Conservation (phyloP, 2,888 invertebrate species). For the Drosophila quinaria region DNA sequence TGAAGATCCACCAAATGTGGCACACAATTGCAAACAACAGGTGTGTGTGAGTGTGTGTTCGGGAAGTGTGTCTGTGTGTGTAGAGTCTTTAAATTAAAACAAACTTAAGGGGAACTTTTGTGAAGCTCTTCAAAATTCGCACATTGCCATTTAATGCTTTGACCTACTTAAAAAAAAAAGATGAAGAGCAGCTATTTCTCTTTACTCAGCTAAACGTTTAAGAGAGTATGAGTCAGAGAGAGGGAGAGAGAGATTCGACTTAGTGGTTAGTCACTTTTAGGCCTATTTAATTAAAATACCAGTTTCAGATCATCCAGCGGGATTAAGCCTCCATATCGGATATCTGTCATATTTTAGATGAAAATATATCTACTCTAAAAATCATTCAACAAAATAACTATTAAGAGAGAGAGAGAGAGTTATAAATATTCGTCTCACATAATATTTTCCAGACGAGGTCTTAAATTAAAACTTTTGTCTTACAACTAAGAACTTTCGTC, state of each 20-base stretch:
- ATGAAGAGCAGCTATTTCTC: not conserved
- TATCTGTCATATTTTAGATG: too few species aligned
- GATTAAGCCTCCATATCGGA: too few species aligned
- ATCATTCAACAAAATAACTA: too few species aligned
- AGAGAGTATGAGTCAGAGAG: not conserved
- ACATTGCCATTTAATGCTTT: conserved; percentile 25
- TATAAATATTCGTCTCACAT: too few species aligned
- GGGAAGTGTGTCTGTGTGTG: not conserved
- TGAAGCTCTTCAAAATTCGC: conserved; percentile 19
- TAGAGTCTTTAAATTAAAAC: conserved; percentile 5
- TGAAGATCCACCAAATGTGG: conserved; percentile 47
- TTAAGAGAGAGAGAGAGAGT: too few species aligned
- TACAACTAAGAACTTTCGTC: too few species aligned
- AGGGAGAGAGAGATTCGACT: not conserved
- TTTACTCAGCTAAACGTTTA: not conserved
- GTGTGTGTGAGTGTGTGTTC: conserved; percentile 29
- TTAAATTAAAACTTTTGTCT: too few species aligned
- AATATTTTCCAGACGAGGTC: too few species aligned
- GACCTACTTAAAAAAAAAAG: conserved; percentile 16
- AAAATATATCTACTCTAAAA: too few species aligned
- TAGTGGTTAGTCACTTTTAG: not conserved
- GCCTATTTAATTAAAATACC: too few species aligned
- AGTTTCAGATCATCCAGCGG: too few species aligned
- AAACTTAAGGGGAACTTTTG: conserved; percentile 6
- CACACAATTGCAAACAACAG: conserved; percentile 47